Evolutionary conservation across 2,888 invertebrate species (phyloP).

Genomic region (Pantelozetes paolii): DNA sequence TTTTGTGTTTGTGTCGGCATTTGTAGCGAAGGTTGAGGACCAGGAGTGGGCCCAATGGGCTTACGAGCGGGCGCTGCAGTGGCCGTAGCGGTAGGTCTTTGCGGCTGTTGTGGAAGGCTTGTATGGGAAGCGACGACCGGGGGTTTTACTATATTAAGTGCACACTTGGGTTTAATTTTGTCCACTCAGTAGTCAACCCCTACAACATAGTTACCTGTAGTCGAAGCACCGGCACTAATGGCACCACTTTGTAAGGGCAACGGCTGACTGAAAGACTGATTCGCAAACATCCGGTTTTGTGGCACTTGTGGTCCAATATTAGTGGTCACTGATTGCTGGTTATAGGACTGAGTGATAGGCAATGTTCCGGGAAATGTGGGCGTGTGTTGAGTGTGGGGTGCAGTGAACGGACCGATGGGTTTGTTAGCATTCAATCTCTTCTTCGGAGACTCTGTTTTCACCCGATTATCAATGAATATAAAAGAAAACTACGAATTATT

Average conservation of each 20-base stretch:
- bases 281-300: no score
- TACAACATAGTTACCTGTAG: slow-evolving; percentile 15
- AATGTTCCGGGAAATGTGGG: slow-evolving; percentile 36
- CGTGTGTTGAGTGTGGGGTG: slow-evolving; percentile 30
- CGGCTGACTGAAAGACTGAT: slow-evolving; percentile 1
- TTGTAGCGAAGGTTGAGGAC: slow-evolving; percentile 27
- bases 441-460: slow-evolving; percentile 34
- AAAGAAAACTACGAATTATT: no score
- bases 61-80: slow-evolving; percentile 42
- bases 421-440: slow-evolving; percentile 31
- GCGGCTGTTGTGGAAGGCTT: slow-evolving; percentile 38
- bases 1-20: neutral
- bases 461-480: slow-evolving; percentile 1
- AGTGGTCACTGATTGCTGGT: slow-evolving; percentile 29
- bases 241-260: no score
- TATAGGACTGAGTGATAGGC: slow-evolving; percentile 32
- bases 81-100: slow-evolving; percentile 45
- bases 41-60: slow-evolving; percentile 40
- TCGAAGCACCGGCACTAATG: neutral
- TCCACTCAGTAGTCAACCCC: neutral
- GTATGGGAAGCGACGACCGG: slow-evolving; percentile 38
- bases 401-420: slow-evolving; percentile 18
- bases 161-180: neutral
- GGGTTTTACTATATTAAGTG: neutral
- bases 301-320: slow-evolving; percentile 10